Evolutionary conservation across 2,113 vertebrate species (phyloP).

Genomic region (Columba janthina): DNA sequence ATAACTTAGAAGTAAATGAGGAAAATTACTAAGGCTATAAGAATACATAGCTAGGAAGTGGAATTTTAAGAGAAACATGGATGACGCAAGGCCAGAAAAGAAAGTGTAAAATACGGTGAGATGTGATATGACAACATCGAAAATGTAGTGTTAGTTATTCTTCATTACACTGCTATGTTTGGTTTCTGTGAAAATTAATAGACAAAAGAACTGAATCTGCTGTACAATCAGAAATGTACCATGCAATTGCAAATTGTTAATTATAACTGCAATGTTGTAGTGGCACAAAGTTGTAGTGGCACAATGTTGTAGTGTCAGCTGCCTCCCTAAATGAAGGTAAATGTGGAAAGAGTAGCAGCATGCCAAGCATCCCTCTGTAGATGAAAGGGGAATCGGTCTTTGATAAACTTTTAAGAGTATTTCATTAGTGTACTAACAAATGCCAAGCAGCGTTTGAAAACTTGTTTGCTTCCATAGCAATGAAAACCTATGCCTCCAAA

Average conservation of each 20-base stretch:
- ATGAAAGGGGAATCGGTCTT: not conserved
- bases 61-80: not conserved
- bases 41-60: not conserved
- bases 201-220: not conserved
- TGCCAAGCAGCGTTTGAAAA: not conserved
- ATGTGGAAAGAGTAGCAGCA: slow-evolving; percentile 26
- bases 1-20: not conserved
- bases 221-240: not conserved
- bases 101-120: not conserved
- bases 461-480: slow-evolving; percentile 34
- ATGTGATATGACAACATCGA: not conserved
- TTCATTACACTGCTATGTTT: not conserved
- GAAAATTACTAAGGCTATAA: not conserved
- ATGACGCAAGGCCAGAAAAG: not conserved
- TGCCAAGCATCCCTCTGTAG: not conserved
- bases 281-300: not conserved
- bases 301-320: not conserved
- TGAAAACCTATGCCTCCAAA: not conserved
- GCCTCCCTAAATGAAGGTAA: slow-evolving; percentile 25
- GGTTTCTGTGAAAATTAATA: not conserved
- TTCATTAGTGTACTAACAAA: not conserved
- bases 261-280: not conserved
- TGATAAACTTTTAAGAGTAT: not conserved
- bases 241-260: not conserved
- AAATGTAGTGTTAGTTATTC: not conserved